These are phyloP conservation scores for Cancer borealis DNA, from an alignment of 2,888 invertebrate species.

Conservation along the genomic window DNA sequence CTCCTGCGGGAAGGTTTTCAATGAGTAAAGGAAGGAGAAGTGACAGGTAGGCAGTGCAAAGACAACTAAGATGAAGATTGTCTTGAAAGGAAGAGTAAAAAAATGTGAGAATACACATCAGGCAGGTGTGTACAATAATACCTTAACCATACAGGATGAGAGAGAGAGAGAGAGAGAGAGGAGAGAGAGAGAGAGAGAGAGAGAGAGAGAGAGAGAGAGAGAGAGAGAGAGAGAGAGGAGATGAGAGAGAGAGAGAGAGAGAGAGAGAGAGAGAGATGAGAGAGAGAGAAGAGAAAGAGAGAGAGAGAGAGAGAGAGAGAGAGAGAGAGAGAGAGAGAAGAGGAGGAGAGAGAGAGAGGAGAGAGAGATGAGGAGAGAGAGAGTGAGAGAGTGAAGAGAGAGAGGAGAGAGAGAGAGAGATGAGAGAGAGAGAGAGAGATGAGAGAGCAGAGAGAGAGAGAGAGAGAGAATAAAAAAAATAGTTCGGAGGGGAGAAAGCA, in stretches of 20 bases:
- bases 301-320: background rate
- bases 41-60: background rate
- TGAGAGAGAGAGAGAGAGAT: conserved; percentile 16
- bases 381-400: background rate
- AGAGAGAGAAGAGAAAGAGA: background rate
- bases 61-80: background rate
- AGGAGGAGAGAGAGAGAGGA: conserved; percentile 40
- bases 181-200: background rate
- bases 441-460: background rate
- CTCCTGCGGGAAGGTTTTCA: conserved; percentile 33
- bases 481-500: background rate
- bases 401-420: background rate
- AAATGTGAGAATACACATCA: background rate
- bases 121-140: background rate
- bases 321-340: background rate
- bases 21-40: background rate
- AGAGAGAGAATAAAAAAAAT: background rate
- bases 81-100: background rate
- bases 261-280: conserved; percentile 31
- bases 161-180: conserved; percentile 28
- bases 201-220: conserved; percentile 9
- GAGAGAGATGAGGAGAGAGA: conserved; percentile 26
- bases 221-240: background rate
- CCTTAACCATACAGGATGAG: background rate
- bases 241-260: background rate